Evolutionary conservation across 2,113 vertebrate species (phyloP).

Genomic region (Alces alces): DNA sequence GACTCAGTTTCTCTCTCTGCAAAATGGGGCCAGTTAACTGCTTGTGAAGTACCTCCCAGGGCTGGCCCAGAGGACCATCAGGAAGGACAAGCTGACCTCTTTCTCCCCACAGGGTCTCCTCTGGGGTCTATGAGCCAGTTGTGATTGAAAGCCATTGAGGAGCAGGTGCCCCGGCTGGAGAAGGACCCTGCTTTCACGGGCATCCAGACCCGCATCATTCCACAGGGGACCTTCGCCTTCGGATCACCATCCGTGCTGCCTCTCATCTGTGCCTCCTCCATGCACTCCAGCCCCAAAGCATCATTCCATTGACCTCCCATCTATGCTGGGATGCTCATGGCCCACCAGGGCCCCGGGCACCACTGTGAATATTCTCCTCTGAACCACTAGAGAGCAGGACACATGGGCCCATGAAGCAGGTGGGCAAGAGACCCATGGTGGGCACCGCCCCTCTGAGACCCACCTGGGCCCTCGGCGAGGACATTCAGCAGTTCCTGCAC

Average conservation of each 20-base stretch:
- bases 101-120: slow-evolving; percentile 85
- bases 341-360: slow-evolving; percentile 51
- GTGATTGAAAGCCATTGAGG: slow-evolving; percentile 95
- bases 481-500: neutral
- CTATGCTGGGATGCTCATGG: neutral
- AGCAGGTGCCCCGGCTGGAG: slow-evolving; percentile 74
- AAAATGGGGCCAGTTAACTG: neutral
- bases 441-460: neutral
- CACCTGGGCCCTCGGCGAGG: neutral
- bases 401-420: neutral
- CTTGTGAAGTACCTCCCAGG: neutral
- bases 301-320: slow-evolving; percentile 56
- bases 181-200: slow-evolving; percentile 50
- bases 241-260: neutral
- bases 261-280: slow-evolving; percentile 57
- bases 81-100: neutral
- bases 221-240: slow-evolving; percentile 64
- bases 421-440: neutral
- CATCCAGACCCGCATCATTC: slow-evolving; percentile 72
- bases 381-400: slow-evolving; percentile 72
- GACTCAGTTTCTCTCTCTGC: neutral
- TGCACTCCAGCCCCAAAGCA: slow-evolving; percentile 33
- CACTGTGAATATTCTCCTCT: slow-evolving; percentile 81
- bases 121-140: slow-evolving; percentile 93
- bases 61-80: neutral